Base-by-base conservation (phyloP, 2,888 invertebrate genomes). In the Nymphalis c-album region DNA sequence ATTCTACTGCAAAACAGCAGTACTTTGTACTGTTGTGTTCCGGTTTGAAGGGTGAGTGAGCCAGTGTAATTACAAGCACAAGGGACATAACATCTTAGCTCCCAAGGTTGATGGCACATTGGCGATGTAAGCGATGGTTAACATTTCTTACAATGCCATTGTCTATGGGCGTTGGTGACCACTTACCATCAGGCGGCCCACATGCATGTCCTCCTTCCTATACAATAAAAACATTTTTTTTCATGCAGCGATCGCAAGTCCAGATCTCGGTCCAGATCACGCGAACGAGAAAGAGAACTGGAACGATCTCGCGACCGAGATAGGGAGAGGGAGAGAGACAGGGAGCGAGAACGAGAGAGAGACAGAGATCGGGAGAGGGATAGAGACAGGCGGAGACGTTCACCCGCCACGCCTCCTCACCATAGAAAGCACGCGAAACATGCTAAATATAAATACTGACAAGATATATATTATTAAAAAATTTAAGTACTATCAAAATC, bases 351-450 rank as follows among this genome's bases (percentile, higher is more conserved):
- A 77, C 31, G 89, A 78, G 64, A 80, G 79, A 16, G 90, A 76
- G 72, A 81, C 78, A 48, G 89, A 77, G 72, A 81, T 78, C 48
- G 89, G 77, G 80, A 78, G 62, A 71, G 82, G 18, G 86, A 85
- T 60, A 73, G 83, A 31, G 81, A 81, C 4, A 76, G 81, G 26
- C 76, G 90, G 51, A 80, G 87, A 13, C 85, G 88, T 17, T 88
- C 88, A 59, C 88, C 91, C 18, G 84, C 87, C 81, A 88, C 92
- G 78, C 90, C 91, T 45, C 91, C 78, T 2, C 88, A 88, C 74
- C 89, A 90, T 71, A 79, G 90, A 63, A 91, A 91, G 69, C 91
- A 91, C 75, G 76, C 75, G 70, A 92, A 92, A 73, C 92, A 92
- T 73, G 77, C 87, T 62, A 92, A 92, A 77, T 90, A 92, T 71